Evolutionary conservation across 2,113 vertebrate species (phyloP).

Genomic region (Phalacrocorax carbo): DNA sequence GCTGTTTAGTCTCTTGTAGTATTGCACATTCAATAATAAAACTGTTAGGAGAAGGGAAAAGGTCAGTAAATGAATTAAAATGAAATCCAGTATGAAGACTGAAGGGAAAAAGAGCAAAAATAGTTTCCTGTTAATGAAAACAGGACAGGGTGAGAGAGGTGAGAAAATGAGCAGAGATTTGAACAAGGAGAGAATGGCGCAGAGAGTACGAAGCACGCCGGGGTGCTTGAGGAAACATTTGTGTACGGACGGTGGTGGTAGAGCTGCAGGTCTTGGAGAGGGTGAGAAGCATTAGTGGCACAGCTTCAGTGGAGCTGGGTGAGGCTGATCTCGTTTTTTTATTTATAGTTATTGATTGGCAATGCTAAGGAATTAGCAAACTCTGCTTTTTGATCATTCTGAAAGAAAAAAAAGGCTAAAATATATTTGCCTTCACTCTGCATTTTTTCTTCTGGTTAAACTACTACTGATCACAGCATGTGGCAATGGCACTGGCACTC

Average conservation of each 20-base stretch:
- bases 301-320: not conserved
- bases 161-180: not conserved
- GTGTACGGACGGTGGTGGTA: not conserved
- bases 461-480: not conserved
- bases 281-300: not conserved
- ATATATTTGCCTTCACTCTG: not conserved
- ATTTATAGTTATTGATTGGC: not conserved
- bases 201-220: fast-evolving
- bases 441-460: not conserved
- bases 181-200: not conserved
- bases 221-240: not conserved
- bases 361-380: not conserved
- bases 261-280: not conserved
- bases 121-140: not conserved
- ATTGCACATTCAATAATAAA: not conserved
- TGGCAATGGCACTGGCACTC: not conserved
- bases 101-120: not conserved
- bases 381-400: not conserved
- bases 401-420: not conserved
- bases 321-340: not conserved
- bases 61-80: not conserved
- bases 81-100: not conserved
- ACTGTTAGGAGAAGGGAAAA: not conserved
- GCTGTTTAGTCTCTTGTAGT: not conserved
- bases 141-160: not conserved